Evolutionary conservation across 1,140 invertebrate genomes (phyloP), one percentile per base, ranked within the genome.

Genomic region (Drosophila arizonae): DNA sequence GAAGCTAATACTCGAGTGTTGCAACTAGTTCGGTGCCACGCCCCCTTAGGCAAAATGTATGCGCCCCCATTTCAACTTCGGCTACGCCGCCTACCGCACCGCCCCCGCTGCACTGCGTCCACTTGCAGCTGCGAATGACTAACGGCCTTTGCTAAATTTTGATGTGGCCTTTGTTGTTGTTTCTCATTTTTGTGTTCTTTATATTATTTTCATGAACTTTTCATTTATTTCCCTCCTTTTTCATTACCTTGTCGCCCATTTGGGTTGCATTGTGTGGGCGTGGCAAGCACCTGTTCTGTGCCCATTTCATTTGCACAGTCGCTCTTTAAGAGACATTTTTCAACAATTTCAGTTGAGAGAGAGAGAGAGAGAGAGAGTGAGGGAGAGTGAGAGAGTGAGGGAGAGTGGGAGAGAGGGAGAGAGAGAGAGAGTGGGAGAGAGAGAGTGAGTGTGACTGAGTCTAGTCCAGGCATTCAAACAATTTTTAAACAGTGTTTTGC

Each of bases 1-100:
- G 79, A 87, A 87, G 82, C 82, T 87, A 87, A 87, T 87, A 86
- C 78, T 86, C 81, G 43, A 15, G 79, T 87, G 82, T 82, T 87
- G 84, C 82, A 78, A 82, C 69, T 73, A 73, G 52, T 75, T 68
- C 82, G 71, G 71, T 68, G 58, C 76, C 72, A 58, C 48, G 46
- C 61, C 74, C 52, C 52, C 43, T 11, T 17, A 33, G 15, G 43
- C 33, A 45, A 24, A 13, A 15, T 9, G 28, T 9, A 10, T 30
- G 4, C 28, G 43, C 8, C 46, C 28, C 21, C 30, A 8, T n/a
- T 21, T 4, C 26, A 28, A 28, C 26, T 28, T 28, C 5, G 6
- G 24, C n/a, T 30, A 52, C 72, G 13, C 8, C 52, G 4, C 8
- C 28, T 24, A 11, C 9, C n/a, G 17, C 10, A 4, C 26, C 30